Conservation (phyloP, 2,888 invertebrate genomes). For the Yponomeuta sedellus region DNA sequence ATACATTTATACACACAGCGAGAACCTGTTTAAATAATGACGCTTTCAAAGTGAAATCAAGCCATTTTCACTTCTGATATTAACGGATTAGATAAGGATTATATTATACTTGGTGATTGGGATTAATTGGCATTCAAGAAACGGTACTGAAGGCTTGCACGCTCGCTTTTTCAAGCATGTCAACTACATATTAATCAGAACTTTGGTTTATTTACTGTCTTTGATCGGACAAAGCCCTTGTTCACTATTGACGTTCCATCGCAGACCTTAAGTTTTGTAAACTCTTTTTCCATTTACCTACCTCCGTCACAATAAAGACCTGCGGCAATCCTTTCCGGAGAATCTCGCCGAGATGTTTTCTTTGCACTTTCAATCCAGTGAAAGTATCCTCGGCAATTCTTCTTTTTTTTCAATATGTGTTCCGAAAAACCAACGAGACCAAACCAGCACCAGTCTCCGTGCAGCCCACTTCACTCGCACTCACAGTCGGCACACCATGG, state of each 20-base stretch:
- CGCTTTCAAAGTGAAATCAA: conserved; percentile 12
- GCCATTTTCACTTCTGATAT: conserved; percentile 11
- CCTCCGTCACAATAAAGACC: conserved; percentile 7
- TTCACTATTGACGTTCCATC: too few relatives aligned
- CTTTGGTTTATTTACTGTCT: background rate
- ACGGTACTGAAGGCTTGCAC: background rate
- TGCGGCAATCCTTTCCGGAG: conserved; percentile 28
- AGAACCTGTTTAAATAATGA: conserved; percentile 7
- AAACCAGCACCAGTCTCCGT: conserved; percentile 24
- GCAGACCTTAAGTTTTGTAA: too few relatives aligned
- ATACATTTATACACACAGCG: conserved; percentile 11
- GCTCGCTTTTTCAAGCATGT: background rate
- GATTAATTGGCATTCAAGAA: background rate
- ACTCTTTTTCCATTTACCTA: background rate
- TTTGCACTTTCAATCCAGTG: conserved; percentile 73
- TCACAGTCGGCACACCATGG: conserved; percentile 33
- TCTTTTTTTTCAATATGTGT: conserved; percentile 29
- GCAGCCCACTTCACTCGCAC: conserved; percentile 27
- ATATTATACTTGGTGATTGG: conserved; percentile 1
- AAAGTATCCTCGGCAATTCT: conserved; percentile 70
- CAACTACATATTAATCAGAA: background rate
- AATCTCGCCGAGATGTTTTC: conserved; percentile 69
- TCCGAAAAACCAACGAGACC: conserved; percentile 39
- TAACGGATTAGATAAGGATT: conserved; percentile 3
- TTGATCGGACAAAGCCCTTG: background rate